Evolutionary conservation across 2,888 invertebrate genomes (phyloP), one percentile per base, ranked within the genome.

Genomic region (Parelbella ahira): DNA sequence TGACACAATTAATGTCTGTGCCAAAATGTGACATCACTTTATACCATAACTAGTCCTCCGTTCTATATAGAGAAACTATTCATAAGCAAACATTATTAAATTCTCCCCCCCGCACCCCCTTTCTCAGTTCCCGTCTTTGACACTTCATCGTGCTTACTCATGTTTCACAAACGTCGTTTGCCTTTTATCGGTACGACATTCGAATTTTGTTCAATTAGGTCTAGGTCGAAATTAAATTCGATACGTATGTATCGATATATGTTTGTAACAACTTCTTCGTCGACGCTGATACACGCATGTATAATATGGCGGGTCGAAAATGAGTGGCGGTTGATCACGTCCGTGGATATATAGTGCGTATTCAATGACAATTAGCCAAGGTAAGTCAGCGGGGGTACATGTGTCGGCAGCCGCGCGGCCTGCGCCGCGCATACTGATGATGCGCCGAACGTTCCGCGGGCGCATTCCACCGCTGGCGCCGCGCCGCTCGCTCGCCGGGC

Each of bases 351-450:
- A n/a, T n/a, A n/a, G n/a, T 66, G 61, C 63, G 61, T 66, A 63
- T 67, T 61, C 55, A 58, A 68, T 76, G n/a, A n/a, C n/a, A 72
- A 80, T 80, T 79, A 69, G 64, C 64, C 61, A 74, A 76, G 73
- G 77, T 71, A 72, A n/a, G 65, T 62, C 55, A 56, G 58, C 60
- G 60, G 63, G 53, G 47, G 57, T 69, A 81, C 81, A 78, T 67
- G 72, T 77, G 81, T 79, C 60, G 66, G 78, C 69, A 71, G 67
- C 73, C 66, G 68, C 61, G 51, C 46, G 49, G 52, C 51, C 56
- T 70, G 72, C 70, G 81, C 55, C 57, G 54, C 49, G 86, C 78
- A 86, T 86, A 79, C 72, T 79, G 79, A 86, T 82, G 69, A 57
- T 60, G 60, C 45, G 60, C 51, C 56, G 60, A 62, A 63, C 69